Conservation (phyloP, 2,797 vertebrate genomes). For the Fistularia commersonii region DNA sequence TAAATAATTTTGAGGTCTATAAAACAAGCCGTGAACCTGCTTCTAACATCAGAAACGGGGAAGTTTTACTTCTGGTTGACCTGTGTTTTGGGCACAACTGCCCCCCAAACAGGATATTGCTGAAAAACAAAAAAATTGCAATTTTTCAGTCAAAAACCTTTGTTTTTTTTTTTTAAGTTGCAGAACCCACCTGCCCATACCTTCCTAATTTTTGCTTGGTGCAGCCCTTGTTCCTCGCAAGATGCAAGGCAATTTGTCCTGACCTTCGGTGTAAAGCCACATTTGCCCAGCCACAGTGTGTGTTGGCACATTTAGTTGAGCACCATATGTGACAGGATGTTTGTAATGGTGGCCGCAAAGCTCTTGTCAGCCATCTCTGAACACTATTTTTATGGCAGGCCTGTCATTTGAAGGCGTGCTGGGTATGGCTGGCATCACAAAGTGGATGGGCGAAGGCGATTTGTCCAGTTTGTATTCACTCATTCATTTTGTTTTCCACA, state of each 20-base stretch:
- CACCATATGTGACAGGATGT: conserved; percentile 63
- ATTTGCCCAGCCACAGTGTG: conserved; percentile 54
- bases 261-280: conserved; percentile 49
- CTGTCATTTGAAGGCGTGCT: conserved; percentile 32
- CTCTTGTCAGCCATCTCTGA: conserved; percentile 31
- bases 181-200: not conserved
- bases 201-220: conserved; percentile 1
- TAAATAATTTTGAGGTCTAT: too few relatives aligned
- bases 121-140: too few relatives aligned
- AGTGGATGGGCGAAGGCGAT: conserved; percentile 28
- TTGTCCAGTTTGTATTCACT: conserved; percentile 29
- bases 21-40: too few relatives aligned
- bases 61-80: too few relatives aligned
- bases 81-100: too few relatives aligned
- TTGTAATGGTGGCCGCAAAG: conserved; percentile 36
- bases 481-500: conserved; percentile 12
- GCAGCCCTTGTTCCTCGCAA: conserved; percentile 48
- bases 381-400: conserved; percentile 36
- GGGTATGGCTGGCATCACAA: conserved; percentile 17
- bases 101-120: too few relatives aligned
- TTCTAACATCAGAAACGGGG: too few relatives aligned
- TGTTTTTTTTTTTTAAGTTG: not conserved
- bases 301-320: conserved; percentile 47
- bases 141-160: too few relatives aligned
- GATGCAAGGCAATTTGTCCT: conserved; percentile 53